Conservation (phyloP, 2,113 vertebrate species). For the Odontophorus gujanensis region DNA sequence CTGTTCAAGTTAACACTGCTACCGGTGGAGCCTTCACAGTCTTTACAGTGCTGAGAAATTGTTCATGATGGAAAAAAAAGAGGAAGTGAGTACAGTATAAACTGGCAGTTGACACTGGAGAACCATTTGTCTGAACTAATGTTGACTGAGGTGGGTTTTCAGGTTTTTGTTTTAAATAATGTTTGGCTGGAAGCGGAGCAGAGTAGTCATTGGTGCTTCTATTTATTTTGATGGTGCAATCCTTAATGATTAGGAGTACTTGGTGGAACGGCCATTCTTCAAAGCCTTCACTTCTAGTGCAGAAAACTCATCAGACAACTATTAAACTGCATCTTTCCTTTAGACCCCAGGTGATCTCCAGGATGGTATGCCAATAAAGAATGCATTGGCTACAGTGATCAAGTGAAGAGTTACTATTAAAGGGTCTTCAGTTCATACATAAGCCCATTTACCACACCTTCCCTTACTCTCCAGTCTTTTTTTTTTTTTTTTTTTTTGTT, state of each 20-base stretch:
- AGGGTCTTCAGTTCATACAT: background rate
- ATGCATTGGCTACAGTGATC: fast-evolving
- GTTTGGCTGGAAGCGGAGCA: background rate
- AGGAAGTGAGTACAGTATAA: background rate
- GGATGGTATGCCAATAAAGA: background rate
- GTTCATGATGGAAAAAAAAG: background rate
- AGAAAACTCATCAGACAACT: background rate
- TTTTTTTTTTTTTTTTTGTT: too few relatives aligned
- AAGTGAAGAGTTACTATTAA: background rate
- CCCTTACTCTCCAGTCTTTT: background rate
- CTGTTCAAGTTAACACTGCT: fast-evolving
- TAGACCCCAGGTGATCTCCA: background rate
- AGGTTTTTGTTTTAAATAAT: background rate
- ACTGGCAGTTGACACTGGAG: background rate
- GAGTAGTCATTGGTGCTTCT: background rate
- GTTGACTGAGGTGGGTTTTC: background rate
- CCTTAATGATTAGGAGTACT: background rate
- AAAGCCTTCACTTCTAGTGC: background rate
- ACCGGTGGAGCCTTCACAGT: background rate
- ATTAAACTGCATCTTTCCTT: background rate
- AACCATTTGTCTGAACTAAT: background rate
- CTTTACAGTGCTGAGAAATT: background rate
- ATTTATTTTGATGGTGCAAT: background rate
- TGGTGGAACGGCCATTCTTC: background rate
- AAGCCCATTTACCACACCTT: background rate